These are phyloP conservation scores for Tachuris rubrigastra DNA, from an alignment of 2,113 vertebrate species.

Conservation along the genomic window DNA sequence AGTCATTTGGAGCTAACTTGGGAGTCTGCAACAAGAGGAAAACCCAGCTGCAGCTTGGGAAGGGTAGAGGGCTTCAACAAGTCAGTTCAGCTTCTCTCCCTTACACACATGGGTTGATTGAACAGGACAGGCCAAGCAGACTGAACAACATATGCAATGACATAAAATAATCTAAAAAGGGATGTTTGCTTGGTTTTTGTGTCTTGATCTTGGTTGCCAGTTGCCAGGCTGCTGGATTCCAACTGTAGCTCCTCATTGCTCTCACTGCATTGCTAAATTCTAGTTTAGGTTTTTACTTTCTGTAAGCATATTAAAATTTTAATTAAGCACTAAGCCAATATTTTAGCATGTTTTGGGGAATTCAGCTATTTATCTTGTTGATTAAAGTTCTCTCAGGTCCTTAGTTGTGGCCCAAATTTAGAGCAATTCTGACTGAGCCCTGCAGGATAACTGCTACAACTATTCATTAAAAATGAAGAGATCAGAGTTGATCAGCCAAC, in stretches of 20 bases:
- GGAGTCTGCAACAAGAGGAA: not conserved
- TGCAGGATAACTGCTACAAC: not conserved
- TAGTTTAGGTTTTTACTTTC: not conserved
- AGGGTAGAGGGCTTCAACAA: not conserved
- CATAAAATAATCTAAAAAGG: not conserved
- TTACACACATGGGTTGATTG: not conserved
- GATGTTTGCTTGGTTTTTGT: not conserved
- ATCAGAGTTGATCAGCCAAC: not conserved
- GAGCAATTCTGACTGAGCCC: not conserved
- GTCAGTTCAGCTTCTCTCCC: not conserved
- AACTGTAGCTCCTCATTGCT: not conserved
- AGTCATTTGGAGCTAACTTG: not conserved
- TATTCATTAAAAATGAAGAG: not conserved
- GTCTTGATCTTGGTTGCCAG: not conserved
- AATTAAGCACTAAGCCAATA: not conserved
- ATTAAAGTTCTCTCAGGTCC: not conserved
- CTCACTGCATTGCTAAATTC: not conserved
- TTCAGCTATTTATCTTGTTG: conserved; percentile 6
- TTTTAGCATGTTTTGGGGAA: not conserved
- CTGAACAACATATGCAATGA: not conserved
- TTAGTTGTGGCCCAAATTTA: conserved; percentile 4
- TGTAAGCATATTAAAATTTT: not conserved
- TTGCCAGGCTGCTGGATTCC: not conserved
- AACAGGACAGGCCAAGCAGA: not conserved
- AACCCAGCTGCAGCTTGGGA: not conserved